Evolutionary conservation across 2,888 invertebrate species (phyloP).

Genomic region (Neoitamus cyanurus): DNA sequence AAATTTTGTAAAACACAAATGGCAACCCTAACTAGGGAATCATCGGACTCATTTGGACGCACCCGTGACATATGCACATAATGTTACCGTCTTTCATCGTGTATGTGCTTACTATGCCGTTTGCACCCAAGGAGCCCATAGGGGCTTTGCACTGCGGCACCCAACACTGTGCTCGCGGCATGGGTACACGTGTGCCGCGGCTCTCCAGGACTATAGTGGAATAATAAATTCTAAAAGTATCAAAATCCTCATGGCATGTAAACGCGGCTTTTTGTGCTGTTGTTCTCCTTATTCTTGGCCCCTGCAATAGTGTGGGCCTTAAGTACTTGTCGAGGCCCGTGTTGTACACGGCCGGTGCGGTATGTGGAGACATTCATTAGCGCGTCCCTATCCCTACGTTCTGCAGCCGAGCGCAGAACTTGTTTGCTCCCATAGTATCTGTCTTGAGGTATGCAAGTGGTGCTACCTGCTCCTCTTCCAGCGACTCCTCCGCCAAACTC

Average conservation of each 20-base stretch:
- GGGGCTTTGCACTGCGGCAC: neutral
- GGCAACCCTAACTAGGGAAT: neutral
- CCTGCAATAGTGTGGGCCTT: constrained; percentile 18
- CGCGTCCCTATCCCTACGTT: neutral
- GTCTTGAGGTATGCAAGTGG: constrained; percentile 22
- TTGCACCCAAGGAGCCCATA: neutral
- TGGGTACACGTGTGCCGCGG: constrained; percentile 18
- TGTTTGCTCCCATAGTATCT: constrained; percentile 6
- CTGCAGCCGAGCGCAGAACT: neutral
- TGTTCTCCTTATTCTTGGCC: constrained; percentile 1
- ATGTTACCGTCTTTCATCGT: constrained; percentile 18
- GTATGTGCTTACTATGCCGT: neutral
- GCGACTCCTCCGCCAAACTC: neutral
- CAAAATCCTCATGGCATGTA: constrained; percentile 33
- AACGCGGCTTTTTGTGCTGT: constrained; percentile 26
- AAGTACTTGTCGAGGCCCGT: constrained; percentile 39
- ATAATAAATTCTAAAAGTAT: constrained; percentile 42
- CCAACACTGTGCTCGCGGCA: neutral
- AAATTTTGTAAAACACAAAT: neutral
- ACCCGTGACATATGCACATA: constrained; percentile 11
- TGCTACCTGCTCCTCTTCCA: neutral
- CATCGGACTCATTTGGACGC: neutral
- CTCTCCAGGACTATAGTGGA: constrained; percentile 33
- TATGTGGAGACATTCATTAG: constrained; percentile 40
- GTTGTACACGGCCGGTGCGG: constrained; percentile 30